Base-by-base conservation (phyloP, 2,797 vertebrate species). In the Phataginus tetradactyla region DNA sequence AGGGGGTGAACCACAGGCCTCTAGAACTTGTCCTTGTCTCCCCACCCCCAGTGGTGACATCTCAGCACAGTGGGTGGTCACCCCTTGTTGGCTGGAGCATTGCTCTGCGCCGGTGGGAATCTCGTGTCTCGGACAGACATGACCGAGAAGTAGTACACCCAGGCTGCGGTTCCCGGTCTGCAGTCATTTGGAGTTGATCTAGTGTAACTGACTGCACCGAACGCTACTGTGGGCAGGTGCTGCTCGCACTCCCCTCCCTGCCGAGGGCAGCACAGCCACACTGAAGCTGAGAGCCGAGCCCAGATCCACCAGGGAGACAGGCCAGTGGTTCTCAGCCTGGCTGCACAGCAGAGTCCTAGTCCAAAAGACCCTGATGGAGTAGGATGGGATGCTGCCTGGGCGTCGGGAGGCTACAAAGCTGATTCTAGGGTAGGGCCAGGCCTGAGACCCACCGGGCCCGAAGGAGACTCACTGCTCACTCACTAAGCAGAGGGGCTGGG, bases 361-460 rank as follows among this genome's bases (percentile, higher is more conserved):
- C 55, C 55, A 45, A 20, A 25, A 57, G 66, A 20, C 29, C 27
- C 39, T 42, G 21, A 25, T 2, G 32, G 25, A 9, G 5, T 20
- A 20, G 29, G 29, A 37, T 1, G 13, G 69, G 42, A 37, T 5
- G 23, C 32, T 42, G 25, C 53, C 74, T 37, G 8, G 77, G 39
- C 15, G 0, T 17, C 8, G 12, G 10, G 79, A 27, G 37, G 57
- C 9, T 37, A 51, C 15, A 13, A n/a, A 3, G 18, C 7, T 27
- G 34, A 59, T 25, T 9, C 68, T 17, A 12, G 20, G 0, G 7
- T 0, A 0, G 20, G 15, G 61, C 55, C 4, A 0, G 0, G 25
- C 21, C 25, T 34, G 39, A 68, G 69, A 53, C 25, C 21, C 59
- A 4, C 9, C 1, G 32, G 63, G 86, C 42, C 18, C 1, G 53